Conservation (phyloP, 2,888 invertebrate species). For the Endomychus coccineus region DNA sequence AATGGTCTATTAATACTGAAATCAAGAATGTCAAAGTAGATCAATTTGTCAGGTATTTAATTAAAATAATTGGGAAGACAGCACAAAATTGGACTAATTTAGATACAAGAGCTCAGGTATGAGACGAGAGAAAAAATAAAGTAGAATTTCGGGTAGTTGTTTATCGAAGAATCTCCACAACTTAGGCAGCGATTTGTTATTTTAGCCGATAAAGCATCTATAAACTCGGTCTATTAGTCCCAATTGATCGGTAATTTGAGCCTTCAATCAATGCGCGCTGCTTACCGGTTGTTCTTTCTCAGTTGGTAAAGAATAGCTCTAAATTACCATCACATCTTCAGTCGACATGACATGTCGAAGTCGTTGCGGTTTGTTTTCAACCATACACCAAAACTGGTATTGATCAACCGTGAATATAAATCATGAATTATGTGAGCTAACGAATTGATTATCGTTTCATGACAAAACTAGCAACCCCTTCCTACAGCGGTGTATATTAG, state of each 20-base stretch:
- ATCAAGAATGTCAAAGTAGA: conserved; percentile 24
- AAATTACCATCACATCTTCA: too few relatives aligned
- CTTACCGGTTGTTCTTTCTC: too few relatives aligned
- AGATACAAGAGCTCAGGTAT: conserved; percentile 32
- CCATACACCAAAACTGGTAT: too few relatives aligned
- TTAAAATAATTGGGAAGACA: conserved; percentile 40
- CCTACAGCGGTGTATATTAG: too few relatives aligned
- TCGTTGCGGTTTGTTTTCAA: too few relatives aligned
- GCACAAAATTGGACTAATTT: conserved; percentile 36
- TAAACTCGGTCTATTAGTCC: conserved; percentile 41
- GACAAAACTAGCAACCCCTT: too few relatives aligned
- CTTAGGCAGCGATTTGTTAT: conserved; percentile 41
- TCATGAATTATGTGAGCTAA: too few relatives aligned
- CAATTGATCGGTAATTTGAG: conserved; percentile 42
- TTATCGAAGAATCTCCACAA: conserved; percentile 29
- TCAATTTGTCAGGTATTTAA: conserved; percentile 41
- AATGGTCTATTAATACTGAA: conserved; percentile 28
- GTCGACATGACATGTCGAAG: too few relatives aligned
- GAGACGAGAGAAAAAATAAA: conserved; percentile 31
- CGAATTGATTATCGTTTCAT: too few relatives aligned
- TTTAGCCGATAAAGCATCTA: conserved; percentile 38
- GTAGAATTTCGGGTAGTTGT: conserved; percentile 39
- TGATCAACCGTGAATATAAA: too few relatives aligned
- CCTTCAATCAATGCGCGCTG: conserved; percentile 30
- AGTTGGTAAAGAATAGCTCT: too few relatives aligned